Percentiles rank a stretch among this genome's conserved stretches.
These are phyloP conservation scores for Abrostola tripartita DNA, from an alignment of 2,888 invertebrate genomes.

Conservation along the genomic window DNA sequence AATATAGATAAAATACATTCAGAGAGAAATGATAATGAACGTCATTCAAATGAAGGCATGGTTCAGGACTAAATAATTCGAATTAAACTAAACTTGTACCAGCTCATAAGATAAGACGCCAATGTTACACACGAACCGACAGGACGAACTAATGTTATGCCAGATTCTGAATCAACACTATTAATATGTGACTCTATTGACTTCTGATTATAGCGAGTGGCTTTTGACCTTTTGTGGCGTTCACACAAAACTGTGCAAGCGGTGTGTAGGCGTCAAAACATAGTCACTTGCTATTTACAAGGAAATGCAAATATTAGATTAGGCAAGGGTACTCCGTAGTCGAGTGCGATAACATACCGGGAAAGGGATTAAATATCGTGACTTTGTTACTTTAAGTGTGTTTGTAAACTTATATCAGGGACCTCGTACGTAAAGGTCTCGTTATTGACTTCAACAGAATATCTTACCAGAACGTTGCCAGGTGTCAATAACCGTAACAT, in stretches of 20 bases:
- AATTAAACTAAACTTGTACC: constrained; percentile 8
- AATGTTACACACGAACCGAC: constrained; percentile 7
- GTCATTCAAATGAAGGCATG: constrained; percentile 5
- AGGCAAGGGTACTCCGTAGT: constrained; percentile 68
- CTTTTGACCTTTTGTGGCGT: constrained; percentile 56
- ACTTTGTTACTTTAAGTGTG: constrained; percentile 56
- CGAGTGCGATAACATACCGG: constrained; percentile 64
- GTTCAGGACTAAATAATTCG: constrained; percentile 1
- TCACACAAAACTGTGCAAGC: constrained; percentile 37
- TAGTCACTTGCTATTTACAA: constrained; percentile 68
- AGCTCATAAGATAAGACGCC: constrained; percentile 9
- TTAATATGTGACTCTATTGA: constrained; percentile 31
- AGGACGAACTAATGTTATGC: constrained; percentile 15
- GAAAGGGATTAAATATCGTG: constrained; percentile 65
- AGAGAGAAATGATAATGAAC: constrained; percentile 3
- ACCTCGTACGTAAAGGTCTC: constrained; percentile 40
- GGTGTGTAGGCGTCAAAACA: constrained; percentile 61
- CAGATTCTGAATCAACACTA: constrained; percentile 26
- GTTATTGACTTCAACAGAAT: constrained; percentile 30
- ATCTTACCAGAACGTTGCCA: constrained; percentile 31
- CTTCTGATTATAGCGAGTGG: constrained; percentile 57
- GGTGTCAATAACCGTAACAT: constrained; percentile 12
- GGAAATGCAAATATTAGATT: constrained; percentile 74
- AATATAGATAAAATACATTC: constrained; percentile 6
- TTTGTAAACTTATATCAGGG: constrained; percentile 50